Base-by-base conservation (phyloP, 2,888 invertebrate genomes). In the Thysanoteuthis rhombus region DNA sequence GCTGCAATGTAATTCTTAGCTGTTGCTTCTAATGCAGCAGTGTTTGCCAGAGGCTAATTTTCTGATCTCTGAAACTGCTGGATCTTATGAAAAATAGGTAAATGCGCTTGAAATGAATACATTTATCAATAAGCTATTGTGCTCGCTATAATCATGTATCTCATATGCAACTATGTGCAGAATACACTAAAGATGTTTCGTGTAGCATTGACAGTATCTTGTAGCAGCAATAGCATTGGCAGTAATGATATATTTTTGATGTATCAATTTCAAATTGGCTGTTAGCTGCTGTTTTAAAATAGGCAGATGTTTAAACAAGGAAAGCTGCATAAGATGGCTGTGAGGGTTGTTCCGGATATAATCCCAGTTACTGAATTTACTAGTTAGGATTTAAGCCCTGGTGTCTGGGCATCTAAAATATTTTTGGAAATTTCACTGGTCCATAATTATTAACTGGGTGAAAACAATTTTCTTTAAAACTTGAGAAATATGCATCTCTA, bases 21-120 rank as follows among this genome's bases (percentile, higher is more conserved):
- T 75, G 75, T 75, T 75, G 75, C 75, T 75, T 75, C 75, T 75
- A 75, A 75, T 75, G 75, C n/a, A 75, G 75, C 75, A 75, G n/a
- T n/a, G 75, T 75, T 75, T 75, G 75, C 75, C 75, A n/a, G n/a
- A 32, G 75, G 75, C 75, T 75, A 75, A 32, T 75, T 75, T n/a
- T 75, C 75, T 75, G 75, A 75, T 75, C 32, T 75, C n/a, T 52
- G 52, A 52, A 52, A 52, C 52, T 52, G 52, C 52, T 52, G 52
- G 52, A 52, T 75, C 75, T 75, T n/a, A 19, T 32, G 75, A n/a
- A 75, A 75, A n/a, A 75, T 75, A 75, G n/a, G 75, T 75, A 75
- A 75, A 75, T n/a, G 75, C 75, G 75, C 32, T 75, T 75, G 75
- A 75, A 75, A 75, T 75, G 75, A 75, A 75, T 75, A 75, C 75